Percentiles rank a stretch among this genome's conserved stretches.
Conservation (phyloP, 1,140 invertebrate genomes). For the Phortica variegata region DNA sequence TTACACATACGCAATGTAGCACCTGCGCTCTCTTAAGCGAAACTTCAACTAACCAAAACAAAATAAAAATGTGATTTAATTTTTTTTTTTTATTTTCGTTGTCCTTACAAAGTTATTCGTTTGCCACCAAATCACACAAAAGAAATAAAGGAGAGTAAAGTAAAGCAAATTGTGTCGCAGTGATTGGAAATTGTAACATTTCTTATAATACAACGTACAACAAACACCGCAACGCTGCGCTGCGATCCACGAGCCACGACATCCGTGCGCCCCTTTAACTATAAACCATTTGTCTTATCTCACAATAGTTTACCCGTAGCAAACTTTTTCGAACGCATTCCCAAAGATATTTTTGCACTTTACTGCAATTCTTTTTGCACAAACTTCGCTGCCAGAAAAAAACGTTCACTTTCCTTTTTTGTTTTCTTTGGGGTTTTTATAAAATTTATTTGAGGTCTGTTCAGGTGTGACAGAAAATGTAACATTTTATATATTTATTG, state of each 20-base stretch:
- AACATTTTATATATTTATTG: constrained; percentile 55
- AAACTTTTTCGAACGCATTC: constrained; percentile 30
- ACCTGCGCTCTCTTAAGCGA: too few relatives aligned
- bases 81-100: constrained; percentile 7
- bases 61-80: neutral
- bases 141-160: constrained; percentile 33
- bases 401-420: too few relatives aligned
- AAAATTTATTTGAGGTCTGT: constrained; percentile 54
- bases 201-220: too few relatives aligned
- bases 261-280: constrained; percentile 10
- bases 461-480: constrained; percentile 50
- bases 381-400: too few relatives aligned
- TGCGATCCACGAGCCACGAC: too few relatives aligned
- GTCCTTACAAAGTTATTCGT: too few relatives aligned
- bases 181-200: constrained; percentile 52
- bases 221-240: too few relatives aligned
- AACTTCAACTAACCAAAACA: too few relatives aligned
- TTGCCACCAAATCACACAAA: too few relatives aligned
- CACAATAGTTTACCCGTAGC: constrained; percentile 7
- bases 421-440: constrained; percentile 22
- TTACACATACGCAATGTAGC: too few relatives aligned
- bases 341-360: neutral
- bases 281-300: neutral
- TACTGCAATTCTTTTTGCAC: constrained; percentile 20
- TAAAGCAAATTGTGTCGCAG: constrained; percentile 52